These are phyloP conservation scores for Oreotrochilus melanogaster DNA, from an alignment of 2,113 vertebrate species.

Conservation along the genomic window DNA sequence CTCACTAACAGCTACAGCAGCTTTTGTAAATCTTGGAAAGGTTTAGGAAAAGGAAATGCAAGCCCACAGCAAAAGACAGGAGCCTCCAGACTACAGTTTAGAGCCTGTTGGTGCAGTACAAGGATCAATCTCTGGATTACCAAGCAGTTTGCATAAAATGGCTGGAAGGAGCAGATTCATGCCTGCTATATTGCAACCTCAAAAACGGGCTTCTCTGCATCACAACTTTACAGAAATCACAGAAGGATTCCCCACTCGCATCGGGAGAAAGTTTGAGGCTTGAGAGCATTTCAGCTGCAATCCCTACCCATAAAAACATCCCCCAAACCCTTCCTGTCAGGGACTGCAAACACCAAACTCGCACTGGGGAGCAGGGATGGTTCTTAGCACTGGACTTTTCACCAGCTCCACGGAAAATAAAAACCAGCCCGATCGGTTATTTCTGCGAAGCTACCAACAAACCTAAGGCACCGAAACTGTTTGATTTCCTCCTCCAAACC, in stretches of 20 bases:
- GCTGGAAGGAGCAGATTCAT: not conserved
- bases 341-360: not conserved
- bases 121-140: not conserved
- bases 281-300: not conserved
- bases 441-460: not conserved
- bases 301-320: not conserved
- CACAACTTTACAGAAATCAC: not conserved
- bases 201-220: not conserved
- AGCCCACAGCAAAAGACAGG: not conserved
- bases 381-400: accelerated
- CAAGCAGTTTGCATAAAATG: not conserved
- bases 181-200: not conserved
- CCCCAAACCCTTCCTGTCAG: not conserved
- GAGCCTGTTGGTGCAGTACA: not conserved
- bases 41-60: not conserved
- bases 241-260: not conserved
- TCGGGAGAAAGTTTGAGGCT: not conserved
- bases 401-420: accelerated
- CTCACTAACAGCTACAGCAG: not conserved
- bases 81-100: not conserved
- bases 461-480: not conserved
- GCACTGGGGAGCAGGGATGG: not conserved
- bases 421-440: not conserved
- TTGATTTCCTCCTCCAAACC: not conserved
- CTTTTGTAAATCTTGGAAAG: not conserved